These are phyloP conservation scores for Andrena chrysosceles DNA, from an alignment of 2,888 invertebrate species.

Conservation along the genomic window DNA sequence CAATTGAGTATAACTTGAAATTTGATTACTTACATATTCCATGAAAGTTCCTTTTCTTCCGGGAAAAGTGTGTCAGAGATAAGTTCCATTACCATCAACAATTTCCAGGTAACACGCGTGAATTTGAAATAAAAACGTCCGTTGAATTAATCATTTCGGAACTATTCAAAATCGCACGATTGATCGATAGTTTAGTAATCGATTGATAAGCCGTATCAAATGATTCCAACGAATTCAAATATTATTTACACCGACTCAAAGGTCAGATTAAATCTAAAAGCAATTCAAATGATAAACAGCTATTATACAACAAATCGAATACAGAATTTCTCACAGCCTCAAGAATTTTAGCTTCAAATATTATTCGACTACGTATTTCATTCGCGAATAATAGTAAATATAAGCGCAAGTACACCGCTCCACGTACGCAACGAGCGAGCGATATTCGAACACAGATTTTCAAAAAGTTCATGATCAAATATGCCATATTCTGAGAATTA, in stretches of 20 bases:
- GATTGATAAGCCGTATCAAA: constrained; percentile 27
- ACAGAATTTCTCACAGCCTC: neutral
- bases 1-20: neutral
- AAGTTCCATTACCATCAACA: constrained; percentile 16
- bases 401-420: neutral
- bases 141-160: neutral
- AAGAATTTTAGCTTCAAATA: neutral
- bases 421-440: constrained; percentile 20
- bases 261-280: neutral
- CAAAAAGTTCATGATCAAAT: constrained; percentile 37
- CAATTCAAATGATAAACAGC: neutral
- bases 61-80: constrained; percentile 10
- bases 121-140: constrained; percentile 1
- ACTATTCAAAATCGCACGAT: constrained; percentile 5
- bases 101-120: constrained; percentile 35
- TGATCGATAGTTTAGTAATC: constrained; percentile 31
- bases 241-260: neutral
- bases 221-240: constrained; percentile 17
- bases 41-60: constrained; percentile 22
- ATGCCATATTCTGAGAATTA: constrained; percentile 89
- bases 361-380: neutral
- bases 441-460: constrained; percentile 3
- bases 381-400: too few relatives aligned
- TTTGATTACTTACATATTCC: neutral
- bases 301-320: neutral